Percentiles rank a stretch among this genome's conserved stretches.
phyloP scores from a whole-genome alignment of 30 jellyfish, hydroid and myxozoan species.

The Hydractinia echinata region DNA sequence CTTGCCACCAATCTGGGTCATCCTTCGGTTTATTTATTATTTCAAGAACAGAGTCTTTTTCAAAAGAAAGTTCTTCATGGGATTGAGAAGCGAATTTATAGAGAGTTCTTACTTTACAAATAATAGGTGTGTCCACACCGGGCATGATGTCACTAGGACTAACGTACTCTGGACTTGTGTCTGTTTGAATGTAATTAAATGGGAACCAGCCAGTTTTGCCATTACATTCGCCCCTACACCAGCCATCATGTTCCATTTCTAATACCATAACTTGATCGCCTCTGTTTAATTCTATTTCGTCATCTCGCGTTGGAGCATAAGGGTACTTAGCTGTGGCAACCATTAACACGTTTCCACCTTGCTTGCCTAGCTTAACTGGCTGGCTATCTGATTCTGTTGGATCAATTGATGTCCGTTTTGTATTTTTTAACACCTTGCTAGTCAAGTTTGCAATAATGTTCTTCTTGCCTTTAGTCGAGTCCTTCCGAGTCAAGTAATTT shows the following conservation, averaged over 20 bases:
- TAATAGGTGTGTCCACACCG: constrained; percentile 31
- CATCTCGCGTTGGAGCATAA: constrained; percentile 76
- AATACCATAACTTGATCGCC: constrained; percentile 82
- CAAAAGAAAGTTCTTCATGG: constrained; percentile 81
- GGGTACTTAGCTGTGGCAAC: constrained; percentile 65
- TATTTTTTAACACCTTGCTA: constrained; percentile 37
- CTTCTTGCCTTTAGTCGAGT: constrained; percentile 47
- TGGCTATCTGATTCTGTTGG: constrained; percentile 23
- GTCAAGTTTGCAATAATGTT: constrained; percentile 59
- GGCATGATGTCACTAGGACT: constrained; percentile 62
- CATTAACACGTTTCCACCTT: constrained; percentile 54
- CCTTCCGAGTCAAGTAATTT: constrained; percentile 83
- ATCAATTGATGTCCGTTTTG: constrained; percentile 22
- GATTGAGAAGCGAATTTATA: constrained; percentile 78
- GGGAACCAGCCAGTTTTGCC: constrained; percentile 96
- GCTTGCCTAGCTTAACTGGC: constrained; percentile 28
- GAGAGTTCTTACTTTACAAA: constrained; percentile 79
- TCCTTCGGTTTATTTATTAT: constrained; percentile 80
- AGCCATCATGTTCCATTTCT: constrained; percentile 92
- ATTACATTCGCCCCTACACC: constrained; percentile 92
- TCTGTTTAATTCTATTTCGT: constrained; percentile 62
- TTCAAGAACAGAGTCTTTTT: constrained; percentile 64
- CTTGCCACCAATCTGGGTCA: constrained; percentile 99
- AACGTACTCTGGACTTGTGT: constrained; percentile 78
- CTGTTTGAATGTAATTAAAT: constrained; percentile 62